Evolutionary conservation across 2,888 invertebrate genomes (phyloP).

Genomic region (Drosophila kuntzei): DNA sequence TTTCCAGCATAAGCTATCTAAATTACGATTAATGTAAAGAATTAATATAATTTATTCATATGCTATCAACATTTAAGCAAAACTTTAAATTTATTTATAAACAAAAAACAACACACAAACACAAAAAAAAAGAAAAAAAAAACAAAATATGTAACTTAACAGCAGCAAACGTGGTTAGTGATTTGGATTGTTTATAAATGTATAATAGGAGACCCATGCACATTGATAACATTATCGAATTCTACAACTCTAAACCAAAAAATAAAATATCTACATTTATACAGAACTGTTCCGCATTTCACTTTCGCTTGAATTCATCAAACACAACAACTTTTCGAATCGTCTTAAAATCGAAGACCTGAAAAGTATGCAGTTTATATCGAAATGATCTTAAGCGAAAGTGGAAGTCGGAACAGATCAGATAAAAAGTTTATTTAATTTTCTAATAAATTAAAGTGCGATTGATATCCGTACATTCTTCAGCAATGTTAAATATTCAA

Average conservation of each 20-base stretch:
- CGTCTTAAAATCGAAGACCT: neutral
- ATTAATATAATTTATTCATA: slow-evolving; percentile 25
- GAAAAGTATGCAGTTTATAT: no score
- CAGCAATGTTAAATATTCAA: slow-evolving; percentile 39
- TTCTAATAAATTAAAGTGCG: neutral
- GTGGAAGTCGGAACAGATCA: neutral
- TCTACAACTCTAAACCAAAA: slow-evolving; percentile 37
- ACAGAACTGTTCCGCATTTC: neutral
- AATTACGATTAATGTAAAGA: slow-evolving; percentile 40
- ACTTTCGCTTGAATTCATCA: neutral
- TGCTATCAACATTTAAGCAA: slow-evolving; percentile 21
- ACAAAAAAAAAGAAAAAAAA: slow-evolving; percentile 41
- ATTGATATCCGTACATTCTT: neutral
- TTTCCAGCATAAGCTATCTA: slow-evolving; percentile 64
- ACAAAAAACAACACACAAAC: slow-evolving; percentile 25
- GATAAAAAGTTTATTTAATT: slow-evolving; percentile 8
- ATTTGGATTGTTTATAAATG: slow-evolving; percentile 78
- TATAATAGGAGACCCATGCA: slow-evolving; percentile 43
- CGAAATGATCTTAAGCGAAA: neutral
- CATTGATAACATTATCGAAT: slow-evolving; percentile 38
- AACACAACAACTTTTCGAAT: neutral
- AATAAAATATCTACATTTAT: slow-evolving; percentile 9
- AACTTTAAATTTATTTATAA: slow-evolving; percentile 15
- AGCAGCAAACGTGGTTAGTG: slow-evolving; percentile 83
- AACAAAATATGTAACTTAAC: slow-evolving; percentile 56